Evolutionary conservation across 2,888 invertebrate species (phyloP).

Genomic region (Bombylius discolor): DNA sequence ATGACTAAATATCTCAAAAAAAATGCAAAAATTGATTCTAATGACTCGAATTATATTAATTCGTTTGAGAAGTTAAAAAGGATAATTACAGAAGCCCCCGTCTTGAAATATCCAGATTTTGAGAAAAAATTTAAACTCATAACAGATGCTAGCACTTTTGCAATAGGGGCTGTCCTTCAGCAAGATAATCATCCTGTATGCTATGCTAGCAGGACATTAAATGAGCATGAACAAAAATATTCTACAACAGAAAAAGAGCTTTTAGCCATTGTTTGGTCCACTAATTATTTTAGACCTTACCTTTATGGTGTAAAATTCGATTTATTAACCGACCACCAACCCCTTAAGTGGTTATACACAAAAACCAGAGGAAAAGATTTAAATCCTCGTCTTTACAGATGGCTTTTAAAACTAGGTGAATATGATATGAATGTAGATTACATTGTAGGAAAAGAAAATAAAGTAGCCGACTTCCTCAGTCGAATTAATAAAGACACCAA

Average conservation of each 20-base stretch:
- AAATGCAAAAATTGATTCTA: constrained; percentile 2
- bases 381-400: background rate
- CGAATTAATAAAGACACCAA: background rate
- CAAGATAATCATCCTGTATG: constrained; percentile 3
- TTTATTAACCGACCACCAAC: background rate
- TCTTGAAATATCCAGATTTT: constrained; percentile 7
- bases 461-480: constrained; percentile 1
- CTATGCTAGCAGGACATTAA: constrained; percentile 2
- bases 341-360: background rate
- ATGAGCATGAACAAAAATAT: constrained; percentile 1
- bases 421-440: constrained; percentile 4
- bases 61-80: constrained; percentile 6
- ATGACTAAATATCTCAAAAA: constrained; percentile 3
- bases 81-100: constrained; percentile 4
- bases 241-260: constrained; percentile 5
- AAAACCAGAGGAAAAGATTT: too few species aligned
- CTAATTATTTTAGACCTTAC: constrained; percentile 5
- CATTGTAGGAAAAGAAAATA: constrained; percentile 4
- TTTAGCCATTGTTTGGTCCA: constrained; percentile 3
- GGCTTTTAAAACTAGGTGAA: constrained; percentile 2
- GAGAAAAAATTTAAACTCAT: constrained; percentile 5
- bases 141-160: constrained; percentile 4
- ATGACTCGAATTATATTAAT: constrained; percentile 15
- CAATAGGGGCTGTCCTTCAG: constrained; percentile 6
- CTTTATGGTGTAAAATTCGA: background rate